Percentiles rank a stretch among this genome's conserved stretches.
Evolutionary conservation across 2,888 invertebrate genomes (phyloP).

Genomic region (Polyommatus icarus): DNA sequence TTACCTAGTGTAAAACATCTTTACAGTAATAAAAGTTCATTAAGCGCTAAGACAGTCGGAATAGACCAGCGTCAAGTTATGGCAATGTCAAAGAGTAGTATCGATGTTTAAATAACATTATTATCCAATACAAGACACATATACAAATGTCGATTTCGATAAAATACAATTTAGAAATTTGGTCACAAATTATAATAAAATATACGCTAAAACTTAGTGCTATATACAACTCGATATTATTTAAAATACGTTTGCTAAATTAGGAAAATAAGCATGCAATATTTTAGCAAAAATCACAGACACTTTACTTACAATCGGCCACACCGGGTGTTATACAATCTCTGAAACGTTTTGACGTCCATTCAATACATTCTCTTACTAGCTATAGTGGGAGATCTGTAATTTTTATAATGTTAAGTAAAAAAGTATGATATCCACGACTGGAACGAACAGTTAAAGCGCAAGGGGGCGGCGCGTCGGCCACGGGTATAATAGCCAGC

Average conservation of each 20-base stretch:
- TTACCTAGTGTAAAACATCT: constrained; percentile 14
- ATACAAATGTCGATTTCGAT: constrained; percentile 49
- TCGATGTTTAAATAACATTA: constrained; percentile 34
- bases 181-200: constrained; percentile 66
- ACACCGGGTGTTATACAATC: constrained; percentile 44
- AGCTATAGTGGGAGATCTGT: constrained; percentile 28
- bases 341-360: constrained; percentile 34
- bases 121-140: constrained; percentile 44
- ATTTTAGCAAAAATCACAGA: constrained; percentile 78
- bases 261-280: constrained; percentile 73
- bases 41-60: not conserved
- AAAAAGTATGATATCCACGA: not conserved
- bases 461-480: not conserved
- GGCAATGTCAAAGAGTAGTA: constrained; percentile 29
- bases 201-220: constrained; percentile 59
- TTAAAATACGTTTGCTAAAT: constrained; percentile 61
- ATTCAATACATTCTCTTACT: constrained; percentile 31
- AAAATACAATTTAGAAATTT: constrained; percentile 50
- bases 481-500: not conserved
- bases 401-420: constrained; percentile 21
- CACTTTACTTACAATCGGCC: constrained; percentile 70
- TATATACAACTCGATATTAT: constrained; percentile 67
- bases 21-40: not conserved
- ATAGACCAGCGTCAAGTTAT: constrained; percentile 21
- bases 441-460: not conserved